A percentile compares a stretch with the other conserved stretches of the same genome.
Conservation (phyloP, 2,888 invertebrate species). For the Gonocerus acuteangulatus region DNA sequence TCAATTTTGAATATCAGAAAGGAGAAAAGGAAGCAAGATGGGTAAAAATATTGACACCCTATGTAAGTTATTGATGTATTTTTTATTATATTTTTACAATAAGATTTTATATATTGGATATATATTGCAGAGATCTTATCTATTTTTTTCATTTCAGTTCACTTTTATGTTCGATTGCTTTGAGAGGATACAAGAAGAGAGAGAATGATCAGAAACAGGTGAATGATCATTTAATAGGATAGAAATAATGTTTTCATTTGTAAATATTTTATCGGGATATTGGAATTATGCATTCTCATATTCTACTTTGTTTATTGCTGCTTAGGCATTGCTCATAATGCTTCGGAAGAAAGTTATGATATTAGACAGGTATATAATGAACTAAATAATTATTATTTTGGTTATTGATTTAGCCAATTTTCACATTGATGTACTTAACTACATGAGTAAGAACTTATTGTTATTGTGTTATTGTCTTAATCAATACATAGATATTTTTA, state of each 20-base stretch:
- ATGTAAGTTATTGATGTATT: conserved; percentile 55
- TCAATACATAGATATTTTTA: not conserved
- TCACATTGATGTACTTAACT: not conserved
- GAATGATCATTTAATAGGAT: conserved; percentile 52
- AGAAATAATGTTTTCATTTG: not conserved
- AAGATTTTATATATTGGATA: not conserved
- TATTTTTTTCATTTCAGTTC: conserved; percentile 52
- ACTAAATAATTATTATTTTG: not conserved
- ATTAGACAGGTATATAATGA: not conserved
- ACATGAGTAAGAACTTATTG: not conserved
- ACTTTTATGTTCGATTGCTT: conserved; percentile 89
- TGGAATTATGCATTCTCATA: not conserved
- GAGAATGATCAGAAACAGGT: conserved; percentile 72
- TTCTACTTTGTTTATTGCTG: not conserved
- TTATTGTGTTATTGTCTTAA: not conserved
- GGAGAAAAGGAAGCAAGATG: conserved; percentile 71
- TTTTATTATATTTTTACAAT: not conserved
- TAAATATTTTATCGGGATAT: not conserved
- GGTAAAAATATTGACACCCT: conserved; percentile 81
- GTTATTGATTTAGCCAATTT: not conserved
- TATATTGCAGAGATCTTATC: not conserved
- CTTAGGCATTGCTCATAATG: not conserved
- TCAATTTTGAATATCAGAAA: conserved; percentile 78
- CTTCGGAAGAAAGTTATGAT: not conserved
- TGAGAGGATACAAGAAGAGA: conserved; percentile 89